Conservation (phyloP, 2,797 vertebrate species). For the Galaxias olidus region DNA sequence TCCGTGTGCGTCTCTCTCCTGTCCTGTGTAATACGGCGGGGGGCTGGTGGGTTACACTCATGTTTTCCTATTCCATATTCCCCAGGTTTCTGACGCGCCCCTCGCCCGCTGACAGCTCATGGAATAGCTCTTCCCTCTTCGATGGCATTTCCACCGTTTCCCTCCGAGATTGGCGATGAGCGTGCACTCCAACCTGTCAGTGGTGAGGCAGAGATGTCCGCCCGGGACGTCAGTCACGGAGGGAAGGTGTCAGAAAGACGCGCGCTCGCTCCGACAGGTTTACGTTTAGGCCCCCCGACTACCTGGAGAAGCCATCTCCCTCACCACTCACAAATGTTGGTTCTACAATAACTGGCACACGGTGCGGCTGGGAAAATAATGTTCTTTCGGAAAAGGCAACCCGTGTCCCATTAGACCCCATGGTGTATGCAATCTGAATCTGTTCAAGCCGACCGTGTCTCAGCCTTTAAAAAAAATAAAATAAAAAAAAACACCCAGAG, state of each 20-base stretch:
- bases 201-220: conserved; percentile 55
- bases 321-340: conserved; percentile 78
- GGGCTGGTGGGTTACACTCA: conserved; percentile 65
- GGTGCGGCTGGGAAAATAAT: conserved; percentile 74
- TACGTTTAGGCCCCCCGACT: conserved; percentile 41
- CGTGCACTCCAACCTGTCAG: conserved; percentile 69
- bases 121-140: conserved; percentile 65
- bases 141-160: conserved; percentile 41
- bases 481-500: conserved; percentile 53
- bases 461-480: conserved; percentile 58
- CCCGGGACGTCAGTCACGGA: conserved; percentile 63
- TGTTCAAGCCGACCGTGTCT: conserved; percentile 59
- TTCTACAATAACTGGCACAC: conserved; percentile 71
- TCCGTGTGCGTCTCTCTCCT: neutral
- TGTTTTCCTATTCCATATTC: conserved; percentile 66
- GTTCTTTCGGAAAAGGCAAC: conserved; percentile 68
- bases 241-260: conserved; percentile 33
- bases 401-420: conserved; percentile 63
- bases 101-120: conserved; percentile 67
- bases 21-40: conserved; percentile 58
- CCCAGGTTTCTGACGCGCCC: conserved; percentile 63
- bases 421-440: conserved; percentile 52
- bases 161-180: conserved; percentile 64
- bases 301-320: conserved; percentile 36
- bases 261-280: conserved; percentile 56